phyloP scores from a whole-genome alignment of 2,888 invertebrate genomes.

The Yponomeuta evonymella region DNA sequence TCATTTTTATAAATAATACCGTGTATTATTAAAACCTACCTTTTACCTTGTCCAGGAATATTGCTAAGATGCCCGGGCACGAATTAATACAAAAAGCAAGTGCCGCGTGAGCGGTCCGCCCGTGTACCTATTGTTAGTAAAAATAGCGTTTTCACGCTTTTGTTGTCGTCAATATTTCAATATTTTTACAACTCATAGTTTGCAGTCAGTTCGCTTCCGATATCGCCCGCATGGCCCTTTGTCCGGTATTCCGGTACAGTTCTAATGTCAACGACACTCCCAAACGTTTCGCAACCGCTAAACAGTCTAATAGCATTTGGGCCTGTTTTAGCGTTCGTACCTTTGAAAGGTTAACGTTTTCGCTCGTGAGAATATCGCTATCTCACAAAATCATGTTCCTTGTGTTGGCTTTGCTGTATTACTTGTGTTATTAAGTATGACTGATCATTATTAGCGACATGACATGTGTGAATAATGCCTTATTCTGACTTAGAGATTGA shows the following conservation, averaged over 20 bases:
- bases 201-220: neutral
- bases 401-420: neutral
- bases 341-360: neutral
- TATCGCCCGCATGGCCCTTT: slow-evolving; percentile 9
- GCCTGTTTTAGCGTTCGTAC: neutral
- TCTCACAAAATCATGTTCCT: neutral
- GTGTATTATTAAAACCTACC: too few species aligned
- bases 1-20: too few species aligned
- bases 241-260: slow-evolving; percentile 1
- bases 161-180: neutral
- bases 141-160: too few species aligned
- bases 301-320: neutral
- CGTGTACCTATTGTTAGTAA: too few species aligned
- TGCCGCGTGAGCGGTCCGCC: too few species aligned
- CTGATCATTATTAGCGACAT: neutral
- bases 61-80: too few species aligned
- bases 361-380: neutral
- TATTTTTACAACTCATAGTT: neutral
- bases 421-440: neutral
- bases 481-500: neutral
- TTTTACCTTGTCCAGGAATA: too few species aligned
- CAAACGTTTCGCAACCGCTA: neutral
- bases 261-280: neutral
- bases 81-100: too few species aligned
- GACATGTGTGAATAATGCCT: neutral